Percentiles rank a stretch among this genome's conserved stretches.
Evolutionary conservation across 2,888 invertebrate species (phyloP).

Genomic region (Ophion ellenae): DNA sequence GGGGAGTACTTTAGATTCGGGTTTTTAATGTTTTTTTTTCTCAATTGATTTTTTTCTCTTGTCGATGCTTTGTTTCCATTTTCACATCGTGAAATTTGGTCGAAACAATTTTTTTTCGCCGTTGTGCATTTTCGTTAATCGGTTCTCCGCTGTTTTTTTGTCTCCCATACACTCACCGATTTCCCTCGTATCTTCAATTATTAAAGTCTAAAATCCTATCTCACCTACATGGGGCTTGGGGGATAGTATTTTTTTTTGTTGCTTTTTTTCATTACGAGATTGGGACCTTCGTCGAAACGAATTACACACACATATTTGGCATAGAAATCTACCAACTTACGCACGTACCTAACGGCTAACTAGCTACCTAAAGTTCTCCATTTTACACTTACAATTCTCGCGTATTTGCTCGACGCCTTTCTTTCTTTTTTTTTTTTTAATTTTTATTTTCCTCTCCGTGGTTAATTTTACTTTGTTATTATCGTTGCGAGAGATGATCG

Average conservation of each 20-base stretch:
- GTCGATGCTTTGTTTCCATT: background rate
- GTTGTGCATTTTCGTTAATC: constrained; percentile 34
- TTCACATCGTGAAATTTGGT: constrained; percentile 2
- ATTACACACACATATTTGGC: constrained; percentile 81
- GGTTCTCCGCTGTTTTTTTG: constrained; percentile 18
- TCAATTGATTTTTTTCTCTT: background rate
- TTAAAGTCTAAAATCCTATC: constrained; percentile 66
- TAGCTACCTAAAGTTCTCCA: constrained; percentile 67
- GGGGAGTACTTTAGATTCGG: background rate
- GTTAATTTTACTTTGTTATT: constrained; percentile 21
- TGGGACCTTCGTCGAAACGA: constrained; percentile 66
- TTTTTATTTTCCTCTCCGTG: constrained; percentile 2
- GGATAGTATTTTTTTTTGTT: constrained; percentile 20
- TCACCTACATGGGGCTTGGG: constrained; percentile 48
- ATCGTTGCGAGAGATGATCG: constrained; percentile 27
- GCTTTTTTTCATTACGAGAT: constrained; percentile 33
- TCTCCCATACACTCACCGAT: constrained; percentile 2
- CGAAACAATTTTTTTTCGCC: background rate
- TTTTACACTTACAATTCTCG: constrained; percentile 64
- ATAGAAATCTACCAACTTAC: constrained; percentile 80
- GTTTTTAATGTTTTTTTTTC: background rate
- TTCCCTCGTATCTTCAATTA: constrained; percentile 46
- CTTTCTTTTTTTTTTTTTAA: constrained; percentile 3
- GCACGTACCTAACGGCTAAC: constrained; percentile 70
- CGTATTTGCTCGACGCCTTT: constrained; percentile 4